Evolutionary conservation across 2,888 invertebrate genomes (phyloP), one percentile per base, ranked within the genome.

Genomic region (Xylocampa areola): DNA sequence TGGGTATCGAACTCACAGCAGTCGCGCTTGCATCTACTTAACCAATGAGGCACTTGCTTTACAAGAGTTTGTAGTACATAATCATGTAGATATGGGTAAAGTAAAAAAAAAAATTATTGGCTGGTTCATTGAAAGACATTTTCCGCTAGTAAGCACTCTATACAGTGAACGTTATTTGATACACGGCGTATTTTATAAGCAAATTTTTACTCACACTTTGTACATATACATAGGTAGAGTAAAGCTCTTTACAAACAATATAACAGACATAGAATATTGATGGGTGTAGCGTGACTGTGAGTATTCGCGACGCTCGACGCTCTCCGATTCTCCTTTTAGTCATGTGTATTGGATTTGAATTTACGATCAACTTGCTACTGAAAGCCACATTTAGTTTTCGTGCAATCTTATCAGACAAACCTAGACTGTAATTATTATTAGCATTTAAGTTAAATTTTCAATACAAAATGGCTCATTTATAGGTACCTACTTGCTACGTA

Each of bases 311-410:
- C 66, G 70, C 71, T 79, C 67, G 62, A 71, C 66, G 70, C 71
- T 79, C 66, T 73, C 62, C 52, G 65, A 51, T 49, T 62, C 73
- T 71, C 74, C 72, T 80, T 76, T 79, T 70, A 75, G 64, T 62
- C 73, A 67, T 73, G 69, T 73, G 75, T 70, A 82, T 79, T 76
- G 71, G 68, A 79, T 80, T 82, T 79, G 77, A 79, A 84, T 83
- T 81, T 82, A 82, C 74, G 80, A 82, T 75, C 73, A 76, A 63
- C 52, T 73, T 59, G 61, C 60, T 63, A 69, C 75, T 70, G 64
- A 74, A 76, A 76, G 73, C 66, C 62, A 73, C 67, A 68, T 77
- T 79, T 70, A 64, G 64, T 72, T 77, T 75, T 65, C 68, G 68
- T 70, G 63, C 48, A 67, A 40, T 64, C 50, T 60, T 59, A 72